Evolutionary conservation across 1,140 invertebrate species (phyloP).

Genomic region (Macrosteles quadrilineatus): DNA sequence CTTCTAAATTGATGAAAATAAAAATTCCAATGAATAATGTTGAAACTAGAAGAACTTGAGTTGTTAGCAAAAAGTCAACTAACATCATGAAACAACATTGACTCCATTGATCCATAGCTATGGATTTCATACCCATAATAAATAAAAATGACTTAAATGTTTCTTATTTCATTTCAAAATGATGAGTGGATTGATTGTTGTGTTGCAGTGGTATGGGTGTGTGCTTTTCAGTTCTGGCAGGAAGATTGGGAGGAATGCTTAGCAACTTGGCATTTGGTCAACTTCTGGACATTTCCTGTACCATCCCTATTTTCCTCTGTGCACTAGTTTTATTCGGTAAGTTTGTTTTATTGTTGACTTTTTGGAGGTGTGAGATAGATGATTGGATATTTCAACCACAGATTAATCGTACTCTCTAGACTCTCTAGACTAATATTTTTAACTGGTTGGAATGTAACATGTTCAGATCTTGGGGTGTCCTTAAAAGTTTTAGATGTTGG

Average conservation of each 20-base stretch:
- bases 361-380: neutral
- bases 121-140: too few relatives aligned
- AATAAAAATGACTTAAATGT: too few relatives aligned
- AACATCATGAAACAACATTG: too few relatives aligned
- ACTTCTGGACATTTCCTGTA: constrained; percentile 55
- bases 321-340: constrained; percentile 33
- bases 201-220: constrained; percentile 50
- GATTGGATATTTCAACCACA: neutral
- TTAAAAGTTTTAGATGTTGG: too few relatives aligned
- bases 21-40: too few relatives aligned
- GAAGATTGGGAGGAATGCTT: constrained; percentile 56
- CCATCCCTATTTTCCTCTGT: constrained; percentile 56
- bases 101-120: too few relatives aligned
- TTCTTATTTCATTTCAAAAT: too few relatives aligned
- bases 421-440: neutral
- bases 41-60: too few relatives aligned
- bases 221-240: constrained; percentile 54
- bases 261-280: constrained; percentile 58
- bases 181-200: too few relatives aligned
- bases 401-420: neutral
- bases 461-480: too few relatives aligned
- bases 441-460: neutral
- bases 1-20: too few relatives aligned
- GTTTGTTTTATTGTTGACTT: neutral
- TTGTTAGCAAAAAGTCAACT: too few relatives aligned